Percentiles rank a stretch among this genome's conserved stretches.
Evolutionary conservation across 2,113 vertebrate genomes (phyloP).

Genomic region (Theristicus caerulescens): DNA sequence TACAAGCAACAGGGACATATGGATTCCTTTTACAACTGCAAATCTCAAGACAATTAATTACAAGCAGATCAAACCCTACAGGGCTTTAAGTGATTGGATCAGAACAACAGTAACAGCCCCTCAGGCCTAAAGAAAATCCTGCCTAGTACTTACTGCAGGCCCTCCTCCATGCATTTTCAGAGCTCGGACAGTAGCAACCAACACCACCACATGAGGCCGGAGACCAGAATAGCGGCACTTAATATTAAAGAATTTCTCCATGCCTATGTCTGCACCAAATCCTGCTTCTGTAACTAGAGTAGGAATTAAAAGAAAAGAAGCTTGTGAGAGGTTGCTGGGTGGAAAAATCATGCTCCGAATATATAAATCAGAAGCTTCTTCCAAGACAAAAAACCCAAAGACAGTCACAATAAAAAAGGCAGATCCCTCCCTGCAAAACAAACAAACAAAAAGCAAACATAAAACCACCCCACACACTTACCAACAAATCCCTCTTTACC

Average conservation of each 20-base stretch:
- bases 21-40: neutral
- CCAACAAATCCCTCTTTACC: constrained; percentile 95
- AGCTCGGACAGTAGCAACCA: constrained; percentile 93
- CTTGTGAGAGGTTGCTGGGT: neutral
- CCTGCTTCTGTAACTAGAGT: constrained; percentile 93
- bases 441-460: neutral
- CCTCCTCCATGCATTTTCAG: constrained; percentile 99
- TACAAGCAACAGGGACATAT: neutral
- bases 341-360: neutral
- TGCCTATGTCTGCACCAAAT: constrained; percentile 97
- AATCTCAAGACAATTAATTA: neutral
- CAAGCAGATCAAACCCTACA: neutral
- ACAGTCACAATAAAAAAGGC: neutral
- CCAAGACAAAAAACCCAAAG: neutral
- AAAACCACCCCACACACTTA: constrained; percentile 46
- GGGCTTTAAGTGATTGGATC: neutral
- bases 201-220: constrained; percentile 90
- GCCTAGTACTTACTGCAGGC: constrained; percentile 81
- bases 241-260: constrained; percentile 99
- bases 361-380: neutral
- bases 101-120: neutral
- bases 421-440: neutral
- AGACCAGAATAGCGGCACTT: constrained; percentile 95
- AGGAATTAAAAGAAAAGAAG: neutral
- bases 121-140: neutral